Evolutionary conservation across 2,797 vertebrate species (phyloP).

Genomic region (Erpetoichthys calabaricus): DNA sequence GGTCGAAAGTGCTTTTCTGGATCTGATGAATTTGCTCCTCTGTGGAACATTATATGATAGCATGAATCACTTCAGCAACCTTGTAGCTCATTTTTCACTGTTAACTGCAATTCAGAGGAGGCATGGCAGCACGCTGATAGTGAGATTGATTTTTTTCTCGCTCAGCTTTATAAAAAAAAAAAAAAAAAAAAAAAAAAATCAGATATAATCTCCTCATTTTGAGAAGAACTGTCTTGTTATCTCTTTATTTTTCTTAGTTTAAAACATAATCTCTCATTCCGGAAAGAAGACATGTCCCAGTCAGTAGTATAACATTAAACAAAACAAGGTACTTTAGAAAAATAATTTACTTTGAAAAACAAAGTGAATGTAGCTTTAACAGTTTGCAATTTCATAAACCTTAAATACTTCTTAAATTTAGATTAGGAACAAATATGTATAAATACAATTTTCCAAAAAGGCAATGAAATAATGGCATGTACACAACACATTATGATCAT

Average conservation of each 20-base stretch:
- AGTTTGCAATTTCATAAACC: too few species aligned
- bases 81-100: conserved; percentile 68
- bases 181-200: conserved; percentile 63
- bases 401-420: too few species aligned
- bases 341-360: too few species aligned
- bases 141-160: conserved; percentile 67
- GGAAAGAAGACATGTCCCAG: conserved; percentile 55
- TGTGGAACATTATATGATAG: conserved; percentile 58
- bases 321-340: conserved; percentile 16
- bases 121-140: conserved; percentile 52
- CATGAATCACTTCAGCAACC: conserved; percentile 68
- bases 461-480: too few species aligned
- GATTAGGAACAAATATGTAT: too few species aligned
- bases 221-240: conserved; percentile 34
- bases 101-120: conserved; percentile 59
- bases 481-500: too few species aligned
- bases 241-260: conserved; percentile 32
- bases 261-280: conserved; percentile 64
- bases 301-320: conserved; percentile 23
- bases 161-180: conserved; percentile 42
- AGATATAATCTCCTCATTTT: conserved; percentile 46
- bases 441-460: too few species aligned
- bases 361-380: too few species aligned
- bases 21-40: conserved; percentile 71
- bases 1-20: conserved; percentile 56